A percentile compares a stretch with the other conserved stretches of the same genome.
Evolutionary conservation across 2,113 vertebrate genomes (phyloP).

Genomic region (Psittacara wagleri): DNA sequence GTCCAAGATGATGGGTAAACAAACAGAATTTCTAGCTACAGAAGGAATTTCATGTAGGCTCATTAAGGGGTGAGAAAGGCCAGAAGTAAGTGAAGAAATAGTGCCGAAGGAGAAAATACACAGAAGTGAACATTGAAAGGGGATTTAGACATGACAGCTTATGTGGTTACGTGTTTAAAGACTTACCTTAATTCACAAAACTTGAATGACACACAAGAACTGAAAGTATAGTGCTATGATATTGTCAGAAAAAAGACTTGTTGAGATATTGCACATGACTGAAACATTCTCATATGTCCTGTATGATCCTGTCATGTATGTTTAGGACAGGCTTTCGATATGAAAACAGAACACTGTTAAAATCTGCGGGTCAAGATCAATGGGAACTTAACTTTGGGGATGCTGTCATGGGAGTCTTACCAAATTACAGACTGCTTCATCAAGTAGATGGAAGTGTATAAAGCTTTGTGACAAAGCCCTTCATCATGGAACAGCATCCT

Average conservation of each 20-base stretch:
- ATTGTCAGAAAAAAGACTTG: not conserved
- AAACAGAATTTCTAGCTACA: not conserved
- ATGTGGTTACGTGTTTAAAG: not conserved
- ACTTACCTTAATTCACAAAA: not conserved
- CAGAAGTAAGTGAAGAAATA: not conserved
- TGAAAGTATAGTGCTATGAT: not conserved
- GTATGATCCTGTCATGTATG: not conserved
- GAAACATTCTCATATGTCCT: not conserved
- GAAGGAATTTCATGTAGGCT: not conserved
- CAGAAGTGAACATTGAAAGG: not conserved
- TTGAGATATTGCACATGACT: not conserved
- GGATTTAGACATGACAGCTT: not conserved
- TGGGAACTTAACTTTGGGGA: not conserved
- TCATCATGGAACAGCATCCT: not conserved
- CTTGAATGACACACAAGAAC: not conserved
- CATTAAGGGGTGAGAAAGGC: not conserved
- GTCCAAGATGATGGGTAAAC: not conserved
- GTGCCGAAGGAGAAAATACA: not conserved
- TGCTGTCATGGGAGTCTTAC: not conserved
- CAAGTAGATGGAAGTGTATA: not conserved
- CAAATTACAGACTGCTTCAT: not conserved
- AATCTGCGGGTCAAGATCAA: not conserved
- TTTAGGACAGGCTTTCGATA: not conserved
- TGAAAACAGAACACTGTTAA: not conserved
- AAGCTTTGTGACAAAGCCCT: not conserved